Evolutionary conservation across 1,140 invertebrate species (phyloP).

Genomic region (Dermatophagoides farinae): DNA sequence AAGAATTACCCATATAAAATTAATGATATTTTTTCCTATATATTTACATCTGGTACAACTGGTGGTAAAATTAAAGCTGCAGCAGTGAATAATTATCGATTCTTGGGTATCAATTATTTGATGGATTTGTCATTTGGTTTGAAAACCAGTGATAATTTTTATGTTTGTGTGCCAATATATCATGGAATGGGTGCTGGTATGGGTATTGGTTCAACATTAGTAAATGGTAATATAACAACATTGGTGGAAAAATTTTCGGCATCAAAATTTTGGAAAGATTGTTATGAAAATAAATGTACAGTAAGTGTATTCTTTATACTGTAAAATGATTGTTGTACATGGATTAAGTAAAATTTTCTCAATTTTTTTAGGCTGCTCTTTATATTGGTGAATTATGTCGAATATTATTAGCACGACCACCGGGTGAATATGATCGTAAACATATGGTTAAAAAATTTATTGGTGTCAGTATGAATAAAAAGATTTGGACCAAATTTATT

Average conservation of each 20-base stretch:
- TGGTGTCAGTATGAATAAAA: conserved; percentile 81
- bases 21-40: conserved; percentile 34
- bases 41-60: conserved; percentile 80
- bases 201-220: conserved; percentile 28
- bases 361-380: conserved; percentile 40
- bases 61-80: conserved; percentile 70
- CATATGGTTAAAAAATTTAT: conserved; percentile 69
- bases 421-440: conserved; percentile 49
- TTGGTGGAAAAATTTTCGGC: conserved; percentile 37
- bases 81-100: conserved; percentile 34
- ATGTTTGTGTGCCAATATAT: conserved; percentile 45
- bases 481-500: conserved; percentile 85
- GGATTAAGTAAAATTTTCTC: no score
- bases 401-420: conserved; percentile 69
- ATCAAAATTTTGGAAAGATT: conserved; percentile 42
- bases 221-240: conserved; percentile 31
- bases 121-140: conserved; percentile 30
- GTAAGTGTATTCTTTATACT: no score
- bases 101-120: conserved; percentile 15
- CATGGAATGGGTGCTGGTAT: conserved; percentile 39
- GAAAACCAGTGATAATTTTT: conserved; percentile 32
- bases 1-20: not conserved
- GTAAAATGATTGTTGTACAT: no score
- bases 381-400: conserved; percentile 99
- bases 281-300: conserved; percentile 46